Evolutionary conservation across 2,113 vertebrate species (phyloP).

Genomic region (Hemicordylus capensis): DNA sequence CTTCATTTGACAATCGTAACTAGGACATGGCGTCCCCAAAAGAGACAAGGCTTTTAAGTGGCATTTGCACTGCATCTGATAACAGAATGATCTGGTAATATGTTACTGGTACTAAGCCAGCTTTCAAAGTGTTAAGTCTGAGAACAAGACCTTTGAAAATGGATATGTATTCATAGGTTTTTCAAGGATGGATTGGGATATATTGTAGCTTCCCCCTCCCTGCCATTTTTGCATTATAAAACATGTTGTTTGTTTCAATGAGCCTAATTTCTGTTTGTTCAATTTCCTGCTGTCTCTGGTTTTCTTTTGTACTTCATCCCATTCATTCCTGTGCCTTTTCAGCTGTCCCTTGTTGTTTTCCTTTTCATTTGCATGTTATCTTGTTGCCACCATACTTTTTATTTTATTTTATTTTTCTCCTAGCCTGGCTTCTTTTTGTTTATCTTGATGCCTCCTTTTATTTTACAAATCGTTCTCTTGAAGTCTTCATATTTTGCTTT

Average conservation of each 20-base stretch:
- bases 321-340: constrained; percentile 17
- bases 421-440: constrained; percentile 29
- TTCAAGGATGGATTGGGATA: not conserved
- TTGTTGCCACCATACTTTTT: constrained; percentile 20
- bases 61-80: not conserved
- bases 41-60: not conserved
- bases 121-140: constrained; percentile 16
- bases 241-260: constrained; percentile 5
- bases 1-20: not conserved
- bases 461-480: constrained; percentile 13
- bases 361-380: constrained; percentile 19
- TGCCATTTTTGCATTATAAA: not conserved
- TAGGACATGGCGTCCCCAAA: not conserved
- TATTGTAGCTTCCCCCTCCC: not conserved
- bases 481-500: constrained; percentile 29
- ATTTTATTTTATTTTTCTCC: constrained; percentile 27
- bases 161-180: not conserved
- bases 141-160: not conserved
- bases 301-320: constrained; percentile 27
- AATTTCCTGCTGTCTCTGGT: constrained; percentile 15
- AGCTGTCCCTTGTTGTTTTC: constrained; percentile 7
- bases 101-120: not conserved
- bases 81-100: not conserved
- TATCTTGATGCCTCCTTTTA: constrained; percentile 42
- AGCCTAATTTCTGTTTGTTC: constrained; percentile 10